These are phyloP conservation scores for Drosophila helvetica DNA, from an alignment of 2,888 invertebrate genomes.

Conservation along the genomic window DNA sequence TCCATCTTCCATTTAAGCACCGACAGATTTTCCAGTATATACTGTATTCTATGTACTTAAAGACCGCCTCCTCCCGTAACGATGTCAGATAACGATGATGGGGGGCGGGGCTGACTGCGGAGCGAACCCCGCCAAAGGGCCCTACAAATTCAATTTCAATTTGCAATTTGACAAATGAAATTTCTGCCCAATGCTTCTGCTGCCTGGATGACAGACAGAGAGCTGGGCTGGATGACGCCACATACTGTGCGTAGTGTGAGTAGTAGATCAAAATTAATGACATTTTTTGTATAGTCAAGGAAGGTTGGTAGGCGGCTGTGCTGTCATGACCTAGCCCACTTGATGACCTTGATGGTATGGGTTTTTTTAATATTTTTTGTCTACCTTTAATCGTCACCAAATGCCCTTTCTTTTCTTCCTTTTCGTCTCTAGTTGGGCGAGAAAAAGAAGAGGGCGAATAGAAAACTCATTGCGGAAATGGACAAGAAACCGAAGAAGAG, in stretches of 20 bases:
- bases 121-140: constrained; percentile 23
- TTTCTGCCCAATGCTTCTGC: constrained; percentile 41
- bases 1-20: background rate
- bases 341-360: constrained; percentile 27
- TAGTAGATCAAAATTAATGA: constrained; percentile 63
- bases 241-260: background rate
- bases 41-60: no score
- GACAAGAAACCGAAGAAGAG: constrained; percentile 32
- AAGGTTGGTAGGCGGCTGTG: background rate
- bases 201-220: background rate
- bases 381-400: background rate
- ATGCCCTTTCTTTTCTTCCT: background rate
- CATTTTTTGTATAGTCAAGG: constrained; percentile 28
- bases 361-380: background rate
- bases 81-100: background rate
- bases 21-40: background rate
- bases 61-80: background rate
- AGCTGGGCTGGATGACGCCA: constrained; percentile 39
- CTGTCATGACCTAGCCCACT: constrained; percentile 35
- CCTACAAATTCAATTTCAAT: constrained; percentile 71
- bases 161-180: constrained; percentile 75
- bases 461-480: constrained; percentile 53
- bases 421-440: background rate
- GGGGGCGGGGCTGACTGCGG: no score
- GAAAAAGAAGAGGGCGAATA: background rate